Evolutionary conservation across 2,888 invertebrate species (phyloP).

Genomic region (Ophioninae sp.): DNA sequence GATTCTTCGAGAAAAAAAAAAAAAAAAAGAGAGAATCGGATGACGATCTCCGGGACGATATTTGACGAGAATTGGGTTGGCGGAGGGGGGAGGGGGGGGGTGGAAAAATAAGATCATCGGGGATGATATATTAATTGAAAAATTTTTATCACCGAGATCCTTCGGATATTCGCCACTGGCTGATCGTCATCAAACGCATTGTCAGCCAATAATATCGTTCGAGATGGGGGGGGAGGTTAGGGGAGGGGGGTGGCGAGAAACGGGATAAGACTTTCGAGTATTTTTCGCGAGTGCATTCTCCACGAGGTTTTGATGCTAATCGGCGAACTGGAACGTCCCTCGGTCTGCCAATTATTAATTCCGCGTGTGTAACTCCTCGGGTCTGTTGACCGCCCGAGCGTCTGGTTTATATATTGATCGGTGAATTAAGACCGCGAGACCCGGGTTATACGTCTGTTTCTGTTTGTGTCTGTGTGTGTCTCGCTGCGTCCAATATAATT

Average conservation of each 20-base stretch:
- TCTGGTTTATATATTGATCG: conserved; percentile 49
- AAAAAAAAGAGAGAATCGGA: conserved; percentile 19
- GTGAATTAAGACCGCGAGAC: conserved; percentile 51
- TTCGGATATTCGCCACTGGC: conserved; percentile 8
- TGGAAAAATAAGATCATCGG: conserved; percentile 57
- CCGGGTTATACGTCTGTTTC: not conserved
- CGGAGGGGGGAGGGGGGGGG: no score
- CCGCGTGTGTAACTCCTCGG: conserved; percentile 43
- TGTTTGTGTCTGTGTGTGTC: not conserved
- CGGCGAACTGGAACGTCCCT: conserved; percentile 51
- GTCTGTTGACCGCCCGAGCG: conserved; percentile 40
- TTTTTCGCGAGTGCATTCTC: conserved; percentile 63
- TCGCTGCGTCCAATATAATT: conserved; percentile 47
- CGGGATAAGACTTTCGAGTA: conserved; percentile 47
- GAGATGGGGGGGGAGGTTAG: not conserved
- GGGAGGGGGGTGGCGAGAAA: not conserved
- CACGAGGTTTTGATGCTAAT: conserved; percentile 65
- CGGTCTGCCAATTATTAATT: conserved; percentile 60
- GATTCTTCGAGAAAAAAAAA: conserved; percentile 13
- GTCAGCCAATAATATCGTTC: conserved; percentile 1
- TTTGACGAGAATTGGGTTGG: conserved; percentile 28
- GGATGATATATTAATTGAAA: conserved; percentile 67
- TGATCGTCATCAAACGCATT: conserved; percentile 29
- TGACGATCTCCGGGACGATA: conserved; percentile 32
- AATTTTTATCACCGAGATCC: conserved; percentile 61